Evolutionary conservation across 2,888 invertebrate species (phyloP).

Genomic region (Melieria omissa): DNA sequence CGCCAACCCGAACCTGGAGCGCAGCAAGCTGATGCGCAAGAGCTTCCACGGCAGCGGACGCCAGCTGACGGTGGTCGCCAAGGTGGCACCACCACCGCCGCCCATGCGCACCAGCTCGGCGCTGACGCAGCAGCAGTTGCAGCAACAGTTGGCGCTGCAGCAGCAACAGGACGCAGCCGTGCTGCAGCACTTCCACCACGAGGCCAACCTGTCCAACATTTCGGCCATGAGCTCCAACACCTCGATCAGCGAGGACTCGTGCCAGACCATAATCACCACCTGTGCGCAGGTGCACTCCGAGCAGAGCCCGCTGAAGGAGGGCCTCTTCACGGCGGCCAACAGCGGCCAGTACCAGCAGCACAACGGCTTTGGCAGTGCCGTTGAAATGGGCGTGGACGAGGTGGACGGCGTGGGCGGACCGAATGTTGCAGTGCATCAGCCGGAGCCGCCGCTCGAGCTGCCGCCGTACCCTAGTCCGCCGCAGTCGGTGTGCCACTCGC

Average conservation of each 20-base stretch:
- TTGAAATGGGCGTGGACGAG: slow-evolving; percentile 69
- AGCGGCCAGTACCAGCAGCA: slow-evolving; percentile 47
- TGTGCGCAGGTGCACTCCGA: slow-evolving; percentile 87
- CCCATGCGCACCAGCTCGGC: slow-evolving; percentile 88
- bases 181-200: slow-evolving; percentile 62
- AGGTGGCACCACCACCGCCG: slow-evolving; percentile 88
- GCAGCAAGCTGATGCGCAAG: slow-evolving; percentile 88
- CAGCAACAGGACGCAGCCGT: slow-evolving; percentile 62
- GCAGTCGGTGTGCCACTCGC: slow-evolving; percentile 81
- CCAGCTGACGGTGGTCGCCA: slow-evolving; percentile 82
- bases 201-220: slow-evolving; percentile 64
- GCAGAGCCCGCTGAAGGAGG: slow-evolving; percentile 75
- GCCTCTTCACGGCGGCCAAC: slow-evolving; percentile 22
- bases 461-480: slow-evolving; percentile 86
- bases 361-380: slow-evolving; percentile 62
- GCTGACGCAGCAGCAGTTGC: slow-evolving; percentile 64
- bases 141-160: slow-evolving; percentile 75
- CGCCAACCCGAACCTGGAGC: slow-evolving; percentile 84
- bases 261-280: slow-evolving; percentile 79
- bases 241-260: slow-evolving; percentile 68
- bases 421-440: slow-evolving; percentile 36
- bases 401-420: slow-evolving; percentile 69
- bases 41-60: slow-evolving; percentile 89
- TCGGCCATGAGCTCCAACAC: slow-evolving; percentile 67
- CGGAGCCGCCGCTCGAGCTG: slow-evolving; percentile 68